These are phyloP conservation scores for Naso thynnoides DNA, from an alignment of 2,797 vertebrate species.

Conservation along the genomic window DNA sequence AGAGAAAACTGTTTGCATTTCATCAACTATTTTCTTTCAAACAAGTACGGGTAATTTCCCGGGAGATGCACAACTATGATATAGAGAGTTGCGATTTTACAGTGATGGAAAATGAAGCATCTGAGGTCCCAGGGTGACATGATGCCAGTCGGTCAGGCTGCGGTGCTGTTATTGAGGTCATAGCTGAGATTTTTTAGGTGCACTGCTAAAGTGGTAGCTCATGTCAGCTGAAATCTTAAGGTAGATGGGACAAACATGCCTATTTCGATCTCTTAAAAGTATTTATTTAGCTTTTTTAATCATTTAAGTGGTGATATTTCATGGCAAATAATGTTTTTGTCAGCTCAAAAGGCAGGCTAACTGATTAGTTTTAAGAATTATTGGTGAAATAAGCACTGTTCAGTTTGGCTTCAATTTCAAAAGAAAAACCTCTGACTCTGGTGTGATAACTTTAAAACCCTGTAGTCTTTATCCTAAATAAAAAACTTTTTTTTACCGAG, in stretches of 20 bases:
- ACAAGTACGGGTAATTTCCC: constrained; percentile 52
- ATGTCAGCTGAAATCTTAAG: background rate
- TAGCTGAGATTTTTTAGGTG: background rate
- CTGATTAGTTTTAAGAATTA: no score
- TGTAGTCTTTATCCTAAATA: background rate
- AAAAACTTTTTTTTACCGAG: background rate
- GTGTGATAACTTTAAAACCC: background rate
- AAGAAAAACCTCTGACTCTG: background rate
- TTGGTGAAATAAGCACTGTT: no score
- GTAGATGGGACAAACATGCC: background rate
- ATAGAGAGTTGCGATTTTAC: constrained; percentile 30
- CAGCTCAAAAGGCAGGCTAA: background rate
- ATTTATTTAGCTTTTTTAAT: background rate
- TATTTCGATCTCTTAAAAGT: background rate
- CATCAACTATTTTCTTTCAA: constrained; percentile 41
- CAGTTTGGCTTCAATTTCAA: background rate
- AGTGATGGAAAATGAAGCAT: constrained; percentile 23
- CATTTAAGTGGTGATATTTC: no score
- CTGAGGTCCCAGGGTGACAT: constrained; percentile 7
- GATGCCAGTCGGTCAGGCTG: constrained; percentile 20
- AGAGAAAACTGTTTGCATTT: constrained; percentile 8
- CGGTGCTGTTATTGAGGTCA: constrained; percentile 16
- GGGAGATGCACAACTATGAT: constrained; percentile 40
- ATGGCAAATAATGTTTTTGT: no score
- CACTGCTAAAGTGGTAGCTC: background rate